A percentile compares a stretch with the other conserved stretches of the same genome.
These are phyloP conservation scores for Terrapene triunguis DNA, from an alignment of 2,113 vertebrate species.

Conservation along the genomic window DNA sequence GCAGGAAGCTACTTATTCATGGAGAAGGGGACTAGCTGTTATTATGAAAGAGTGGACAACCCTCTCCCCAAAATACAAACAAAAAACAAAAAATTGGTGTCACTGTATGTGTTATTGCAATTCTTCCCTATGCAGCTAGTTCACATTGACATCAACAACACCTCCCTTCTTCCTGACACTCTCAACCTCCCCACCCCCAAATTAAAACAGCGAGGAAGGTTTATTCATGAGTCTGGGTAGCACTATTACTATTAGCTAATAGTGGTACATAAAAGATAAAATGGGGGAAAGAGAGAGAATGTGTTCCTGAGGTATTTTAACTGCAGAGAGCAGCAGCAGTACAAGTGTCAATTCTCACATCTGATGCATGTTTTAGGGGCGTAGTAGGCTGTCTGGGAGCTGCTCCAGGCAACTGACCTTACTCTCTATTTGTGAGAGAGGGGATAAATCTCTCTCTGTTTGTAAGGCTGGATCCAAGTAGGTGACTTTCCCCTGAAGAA, in stretches of 20 bases:
- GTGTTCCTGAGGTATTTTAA: neutral
- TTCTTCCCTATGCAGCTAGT: neutral
- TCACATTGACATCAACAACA: neutral
- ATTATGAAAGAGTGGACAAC: neutral
- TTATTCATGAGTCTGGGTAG: neutral
- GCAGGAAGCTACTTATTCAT: rapidly evolving
- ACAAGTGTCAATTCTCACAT: neutral
- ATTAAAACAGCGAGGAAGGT: neutral
- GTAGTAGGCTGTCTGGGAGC: conserved; percentile 25
- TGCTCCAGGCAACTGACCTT: conserved; percentile 16
- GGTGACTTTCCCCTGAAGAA: neutral
- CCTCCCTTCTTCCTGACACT: neutral
- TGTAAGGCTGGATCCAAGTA: neutral
- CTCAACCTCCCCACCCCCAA: neutral
- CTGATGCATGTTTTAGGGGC: neutral
- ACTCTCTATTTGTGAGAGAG: conserved; percentile 31
- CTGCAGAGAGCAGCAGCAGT: neutral
- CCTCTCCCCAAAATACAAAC: neutral
- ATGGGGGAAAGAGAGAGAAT: neutral
- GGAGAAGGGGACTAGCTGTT: rapidly evolving
- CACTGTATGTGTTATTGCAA: rapidly evolving
- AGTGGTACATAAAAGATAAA: neutral
- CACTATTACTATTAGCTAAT: neutral
- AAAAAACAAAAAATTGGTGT: neutral
- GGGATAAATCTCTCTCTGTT: conserved; percentile 18